These are phyloP conservation scores for Zenarchopterus dispar DNA, from an alignment of 2,797 vertebrate species.

Conservation along the genomic window DNA sequence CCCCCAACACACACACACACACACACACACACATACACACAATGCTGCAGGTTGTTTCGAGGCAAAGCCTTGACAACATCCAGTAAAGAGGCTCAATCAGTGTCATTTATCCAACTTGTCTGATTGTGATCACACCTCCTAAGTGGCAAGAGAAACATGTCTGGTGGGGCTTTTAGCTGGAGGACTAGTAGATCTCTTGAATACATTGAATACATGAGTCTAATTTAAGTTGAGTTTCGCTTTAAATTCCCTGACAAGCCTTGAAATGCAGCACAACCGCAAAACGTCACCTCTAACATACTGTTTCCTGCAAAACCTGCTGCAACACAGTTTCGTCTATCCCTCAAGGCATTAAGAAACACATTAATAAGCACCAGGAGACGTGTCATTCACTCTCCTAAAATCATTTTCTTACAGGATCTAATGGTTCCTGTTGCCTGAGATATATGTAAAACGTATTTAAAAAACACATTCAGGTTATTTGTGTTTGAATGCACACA, in stretches of 20 bases:
- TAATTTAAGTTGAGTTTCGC: slow-evolving; percentile 22
- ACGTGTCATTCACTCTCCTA: neutral
- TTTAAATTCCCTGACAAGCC: slow-evolving; percentile 13
- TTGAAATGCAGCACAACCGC: neutral
- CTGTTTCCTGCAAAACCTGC: slow-evolving; percentile 49
- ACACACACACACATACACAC: no score
- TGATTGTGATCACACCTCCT: slow-evolving; percentile 20
- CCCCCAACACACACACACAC: no score
- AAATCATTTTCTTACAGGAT: neutral
- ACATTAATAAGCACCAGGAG: slow-evolving; percentile 22
- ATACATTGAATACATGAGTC: slow-evolving; percentile 8
- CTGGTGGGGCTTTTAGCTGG: neutral
- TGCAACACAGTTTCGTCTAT: slow-evolving; percentile 49
- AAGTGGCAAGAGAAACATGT: slow-evolving; percentile 7
- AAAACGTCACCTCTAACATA: slow-evolving; percentile 3
- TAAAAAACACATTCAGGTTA: no score
- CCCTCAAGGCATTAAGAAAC: slow-evolving; percentile 44
- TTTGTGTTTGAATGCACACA: no score
- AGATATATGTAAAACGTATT: no score
- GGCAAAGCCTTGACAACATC: no score
- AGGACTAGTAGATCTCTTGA: neutral
- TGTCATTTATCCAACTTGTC: slow-evolving; percentile 19
- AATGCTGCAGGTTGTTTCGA: no score
- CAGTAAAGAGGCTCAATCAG: slow-evolving; percentile 4
- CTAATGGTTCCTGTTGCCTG: no score